Base-by-base conservation (phyloP, 2,888 invertebrate species). In the Dascillus cervinus region DNA sequence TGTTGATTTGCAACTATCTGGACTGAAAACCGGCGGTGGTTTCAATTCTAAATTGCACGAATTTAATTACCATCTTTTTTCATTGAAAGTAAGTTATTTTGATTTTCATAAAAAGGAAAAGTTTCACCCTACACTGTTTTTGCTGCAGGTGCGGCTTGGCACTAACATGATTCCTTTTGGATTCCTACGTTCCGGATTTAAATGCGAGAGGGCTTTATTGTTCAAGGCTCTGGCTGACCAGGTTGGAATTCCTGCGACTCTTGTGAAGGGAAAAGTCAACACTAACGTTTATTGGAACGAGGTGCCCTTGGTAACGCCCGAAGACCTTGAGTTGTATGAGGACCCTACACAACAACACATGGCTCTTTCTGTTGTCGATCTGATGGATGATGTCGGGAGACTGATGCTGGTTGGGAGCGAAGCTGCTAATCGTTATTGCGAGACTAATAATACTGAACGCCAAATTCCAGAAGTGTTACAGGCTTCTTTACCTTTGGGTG, bases 161-260 rank as follows among this genome's bases (percentile, higher is more conserved):
- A 66, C 65, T 4, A 68, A 61, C 35, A 52, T 71, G n/a, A 67
- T 72, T 22, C 70, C 71, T 0, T 49, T 72, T 4, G 72, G 71
- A 0, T 61, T 56, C 44, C 37, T 72, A 19, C 58, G 67, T 22
- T 53, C 67, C 10, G 72, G 72, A 2, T 64, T 64, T n/a, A 62
- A 64, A 39, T 62, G 70, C 31, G 72, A 72, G 41, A 55, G 69
- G 32, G 69, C 73, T 1, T 39, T 74, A 10, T 60, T 74, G 2
- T 73, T 71, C 49, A 70, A 70, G 55, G 69, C 67, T 2, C 50
- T 73, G n/a, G 71, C 71, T 1, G 73, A 75, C 43, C 56, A 60
- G 39, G 57, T 71, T 32, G 59, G 61, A 8, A 55, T 74, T 13
- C 70, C 71, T 0, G 60, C 64, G 17, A 62, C 67, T 3, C 49